Percentiles rank a stretch among this genome's conserved stretches.
These are phyloP conservation scores for Hoplias malabaricus DNA, from an alignment of 2,113 vertebrate species.

Conservation along the genomic window DNA sequence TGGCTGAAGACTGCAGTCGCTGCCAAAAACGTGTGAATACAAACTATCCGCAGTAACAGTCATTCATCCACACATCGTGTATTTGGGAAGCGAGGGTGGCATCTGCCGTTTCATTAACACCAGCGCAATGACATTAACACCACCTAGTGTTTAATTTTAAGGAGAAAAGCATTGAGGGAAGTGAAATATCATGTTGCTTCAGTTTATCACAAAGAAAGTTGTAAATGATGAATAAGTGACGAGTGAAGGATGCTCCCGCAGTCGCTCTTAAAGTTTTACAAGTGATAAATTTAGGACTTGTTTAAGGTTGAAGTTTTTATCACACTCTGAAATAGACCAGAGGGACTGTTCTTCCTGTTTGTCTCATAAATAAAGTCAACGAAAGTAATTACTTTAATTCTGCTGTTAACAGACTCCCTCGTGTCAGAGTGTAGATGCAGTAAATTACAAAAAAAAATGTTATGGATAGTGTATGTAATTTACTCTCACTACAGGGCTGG, in stretches of 20 bases:
- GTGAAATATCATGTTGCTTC: background rate
- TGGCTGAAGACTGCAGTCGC: background rate
- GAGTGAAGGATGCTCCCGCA: background rate
- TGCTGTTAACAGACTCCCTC: background rate
- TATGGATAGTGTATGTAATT: background rate
- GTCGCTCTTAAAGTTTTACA: background rate
- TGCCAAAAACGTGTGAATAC: background rate
- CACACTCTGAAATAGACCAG: background rate
- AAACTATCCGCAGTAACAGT: constrained; percentile 23
- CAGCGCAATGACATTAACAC: background rate
- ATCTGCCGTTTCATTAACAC: constrained; percentile 21
- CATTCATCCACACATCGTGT: background rate
- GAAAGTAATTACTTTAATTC: background rate
- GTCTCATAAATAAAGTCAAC: background rate
- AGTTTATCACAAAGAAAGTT: constrained; percentile 10
- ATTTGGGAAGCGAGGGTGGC: background rate
- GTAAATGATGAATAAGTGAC: constrained; percentile 9
- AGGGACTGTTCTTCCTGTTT: background rate
- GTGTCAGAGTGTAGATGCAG: background rate
- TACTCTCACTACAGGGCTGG: no score
- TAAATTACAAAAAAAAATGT: background rate
- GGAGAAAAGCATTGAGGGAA: background rate
- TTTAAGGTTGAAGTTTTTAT: background rate
- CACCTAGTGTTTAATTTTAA: constrained; percentile 10
- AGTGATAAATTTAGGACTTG: background rate